Conservation (phyloP, 92 coral and sea anemone species). For the Umimayanthus chanpuru region DNA sequence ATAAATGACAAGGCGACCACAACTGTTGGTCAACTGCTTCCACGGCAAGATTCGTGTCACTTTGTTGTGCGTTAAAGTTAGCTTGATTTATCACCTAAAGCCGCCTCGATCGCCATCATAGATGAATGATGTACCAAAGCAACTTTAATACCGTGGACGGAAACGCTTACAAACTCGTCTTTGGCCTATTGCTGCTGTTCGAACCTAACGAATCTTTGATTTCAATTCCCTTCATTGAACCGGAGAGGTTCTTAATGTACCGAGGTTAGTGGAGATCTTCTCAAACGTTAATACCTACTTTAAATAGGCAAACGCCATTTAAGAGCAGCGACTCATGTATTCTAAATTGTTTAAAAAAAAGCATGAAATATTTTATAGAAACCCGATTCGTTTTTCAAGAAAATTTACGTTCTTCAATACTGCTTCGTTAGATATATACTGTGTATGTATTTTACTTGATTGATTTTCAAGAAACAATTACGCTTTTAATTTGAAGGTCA, state of each 20-base stretch:
- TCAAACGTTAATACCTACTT: conserved; percentile 34
- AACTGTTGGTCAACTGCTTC: neutral
- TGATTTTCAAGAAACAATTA: neutral
- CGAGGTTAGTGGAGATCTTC: conserved; percentile 29
- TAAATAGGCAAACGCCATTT: conserved; percentile 28
- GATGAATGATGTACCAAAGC: conserved; percentile 1
- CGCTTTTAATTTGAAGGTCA: neutral
- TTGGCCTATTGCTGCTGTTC: neutral
- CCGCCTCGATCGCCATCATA: neutral
- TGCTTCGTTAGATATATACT: neutral
- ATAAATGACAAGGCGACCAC: neutral
- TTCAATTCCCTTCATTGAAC: neutral
- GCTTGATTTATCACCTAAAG: neutral
- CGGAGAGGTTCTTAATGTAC: neutral
- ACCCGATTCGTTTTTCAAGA: neutral
- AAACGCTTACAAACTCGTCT: neutral
- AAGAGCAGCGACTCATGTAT: neutral
- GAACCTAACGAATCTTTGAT: neutral
- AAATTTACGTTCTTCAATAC: neutral
- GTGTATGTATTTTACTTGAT: neutral
- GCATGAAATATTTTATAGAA: neutral
- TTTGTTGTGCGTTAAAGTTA: neutral
- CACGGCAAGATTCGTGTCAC: conserved; percentile 5
- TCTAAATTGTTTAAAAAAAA: neutral
- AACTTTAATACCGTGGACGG: neutral